A percentile compares a stretch with the other conserved stretches of the same genome.
Conservation (phyloP, 2,888 invertebrate genomes). For the Choreutis nemorana region DNA sequence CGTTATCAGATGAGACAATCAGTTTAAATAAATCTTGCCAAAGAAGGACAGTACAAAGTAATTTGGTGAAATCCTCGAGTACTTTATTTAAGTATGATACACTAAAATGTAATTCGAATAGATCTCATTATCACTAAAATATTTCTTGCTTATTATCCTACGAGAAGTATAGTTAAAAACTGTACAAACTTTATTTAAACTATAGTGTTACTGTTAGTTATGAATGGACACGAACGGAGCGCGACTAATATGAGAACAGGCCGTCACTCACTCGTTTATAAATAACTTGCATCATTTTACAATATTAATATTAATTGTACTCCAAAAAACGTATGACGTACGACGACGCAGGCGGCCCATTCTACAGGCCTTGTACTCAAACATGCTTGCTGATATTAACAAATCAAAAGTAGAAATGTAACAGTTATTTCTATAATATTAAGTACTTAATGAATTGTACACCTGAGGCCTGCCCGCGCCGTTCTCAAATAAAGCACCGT, state of each 20-base stretch:
- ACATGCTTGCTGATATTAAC: too few relatives aligned
- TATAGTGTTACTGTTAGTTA: slow-evolving; percentile 37
- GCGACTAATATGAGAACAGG: slow-evolving; percentile 21
- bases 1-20: slow-evolving; percentile 43
- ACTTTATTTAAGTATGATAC: slow-evolving; percentile 52
- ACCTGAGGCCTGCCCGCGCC: slow-evolving; percentile 13
- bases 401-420: too few relatives aligned
- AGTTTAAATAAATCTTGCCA: slow-evolving; percentile 32
- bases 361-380: too few relatives aligned
- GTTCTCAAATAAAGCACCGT: slow-evolving; percentile 37
- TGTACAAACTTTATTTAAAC: slow-evolving; percentile 59
- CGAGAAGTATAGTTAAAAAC: slow-evolving; percentile 61
- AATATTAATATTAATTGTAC: too few relatives aligned
- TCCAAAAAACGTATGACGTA: too few relatives aligned
- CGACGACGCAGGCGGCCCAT: too few relatives aligned
- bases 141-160: slow-evolving; percentile 59
- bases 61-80: slow-evolving; percentile 46
- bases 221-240: slow-evolving; percentile 28
- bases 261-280: slow-evolving; percentile 23
- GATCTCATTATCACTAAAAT: slow-evolving; percentile 63
- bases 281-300: too few relatives aligned
- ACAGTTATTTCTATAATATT: too few relatives aligned
- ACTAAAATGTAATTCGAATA: slow-evolving; percentile 65
- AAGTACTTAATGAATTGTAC: slow-evolving; percentile 1
- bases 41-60: slow-evolving; percentile 42